Evolutionary conservation across 2,888 invertebrate species (phyloP), one percentile per base, ranked within the genome.

Genomic region (Chesias legatella): DNA sequence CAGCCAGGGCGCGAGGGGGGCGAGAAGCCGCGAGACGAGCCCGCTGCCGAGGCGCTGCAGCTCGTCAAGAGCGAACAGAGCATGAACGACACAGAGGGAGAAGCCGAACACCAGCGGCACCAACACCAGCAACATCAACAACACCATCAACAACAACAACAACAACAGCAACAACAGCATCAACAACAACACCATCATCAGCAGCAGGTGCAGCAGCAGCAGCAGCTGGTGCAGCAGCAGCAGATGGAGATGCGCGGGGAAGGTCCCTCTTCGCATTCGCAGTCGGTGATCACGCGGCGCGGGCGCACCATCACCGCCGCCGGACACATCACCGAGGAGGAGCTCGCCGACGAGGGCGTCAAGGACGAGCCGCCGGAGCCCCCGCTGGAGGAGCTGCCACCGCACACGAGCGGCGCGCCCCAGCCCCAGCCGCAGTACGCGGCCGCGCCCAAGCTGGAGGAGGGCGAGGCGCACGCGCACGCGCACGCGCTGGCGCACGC

Each of bases 261-360:
- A 23, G 23, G 51, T 51, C 13, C 51, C 53, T 5, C 53, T n/a
- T 48, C 7, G 57, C 64, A 3, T 67, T 61, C 66, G n/a, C 77
- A 74, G 42, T 81, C 85, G 8, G 91, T 91, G 10, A 91, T 91
- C 64, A 91, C 90, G 17, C 83, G 90, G 6, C 85, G 90, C 37
- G 84, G 86, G 32, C 82, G 91, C 32, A 91, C 91, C 20, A 91
- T 91, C 59, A 91, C 91, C 10, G 83, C 91, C 6, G 85, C 91
- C 27, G 91, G 91, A 1, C 91, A 91, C 63, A 91, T 91, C 44
- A 90, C 86, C 21, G 78, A 67, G 22, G 67, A 64, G 20, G 73
- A 73, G 37, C 58, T 65, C 33, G 53, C 53, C 27, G 84, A 82
- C 33, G 80, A 78, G 6, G 77, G 77, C 28, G 79, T 82, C 10